Evolutionary conservation across 2,113 vertebrate species (phyloP).

Genomic region (Trogon melanurus): DNA sequence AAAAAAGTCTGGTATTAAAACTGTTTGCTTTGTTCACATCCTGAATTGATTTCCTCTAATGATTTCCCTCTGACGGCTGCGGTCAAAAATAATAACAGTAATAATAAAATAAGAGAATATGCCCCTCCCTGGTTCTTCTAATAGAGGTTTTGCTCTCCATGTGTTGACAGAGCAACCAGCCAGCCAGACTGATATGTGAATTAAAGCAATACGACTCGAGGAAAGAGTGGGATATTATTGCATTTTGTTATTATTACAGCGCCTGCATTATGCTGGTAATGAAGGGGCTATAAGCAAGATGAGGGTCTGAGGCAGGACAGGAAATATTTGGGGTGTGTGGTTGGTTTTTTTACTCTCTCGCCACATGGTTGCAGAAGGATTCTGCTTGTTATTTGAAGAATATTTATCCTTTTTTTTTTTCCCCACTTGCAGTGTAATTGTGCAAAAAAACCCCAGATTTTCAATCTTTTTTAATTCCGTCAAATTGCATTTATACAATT

Average conservation of each 20-base stretch:
- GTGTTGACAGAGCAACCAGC: neutral
- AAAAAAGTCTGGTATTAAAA: constrained; percentile 44
- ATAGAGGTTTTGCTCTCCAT: neutral
- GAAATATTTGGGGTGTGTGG: neutral
- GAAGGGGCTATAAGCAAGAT: neutral
- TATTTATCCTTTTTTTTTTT: neutral
- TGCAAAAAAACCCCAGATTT: neutral
- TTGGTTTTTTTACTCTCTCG: neutral
- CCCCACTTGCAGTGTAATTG: neutral
- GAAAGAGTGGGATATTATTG: neutral
- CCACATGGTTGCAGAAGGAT: neutral
- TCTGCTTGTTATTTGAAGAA: neutral
- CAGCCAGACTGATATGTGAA: neutral
- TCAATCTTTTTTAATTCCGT: neutral
- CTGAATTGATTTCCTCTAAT: constrained; percentile 63
- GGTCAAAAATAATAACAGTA: constrained; percentile 32
- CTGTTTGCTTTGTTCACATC: constrained; percentile 55
- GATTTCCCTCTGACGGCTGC: constrained; percentile 27
- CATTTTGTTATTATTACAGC: neutral
- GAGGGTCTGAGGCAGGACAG: neutral
- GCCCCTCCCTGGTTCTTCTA: neutral
- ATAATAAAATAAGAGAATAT: constrained; percentile 21
- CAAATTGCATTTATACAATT: neutral
- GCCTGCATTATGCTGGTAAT: accelerated
- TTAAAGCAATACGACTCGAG: neutral